Evolutionary conservation across 2,113 vertebrate species (phyloP), one percentile per base, ranked within the genome.

Genomic region (Notothenia rossii): DNA sequence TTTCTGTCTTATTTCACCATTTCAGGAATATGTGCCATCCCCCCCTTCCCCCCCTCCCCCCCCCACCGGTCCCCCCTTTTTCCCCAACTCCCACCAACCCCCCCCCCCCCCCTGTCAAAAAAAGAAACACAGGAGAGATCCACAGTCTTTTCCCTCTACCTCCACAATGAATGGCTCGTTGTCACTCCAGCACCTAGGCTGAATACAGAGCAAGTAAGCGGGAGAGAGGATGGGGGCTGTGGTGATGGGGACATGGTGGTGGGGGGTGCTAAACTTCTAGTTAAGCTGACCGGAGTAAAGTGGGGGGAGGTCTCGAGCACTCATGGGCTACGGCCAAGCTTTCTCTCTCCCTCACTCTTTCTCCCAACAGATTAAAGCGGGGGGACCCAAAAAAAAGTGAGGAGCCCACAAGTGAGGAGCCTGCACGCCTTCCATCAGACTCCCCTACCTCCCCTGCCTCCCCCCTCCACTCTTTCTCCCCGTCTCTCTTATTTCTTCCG

Each of bases 81-180:
- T 66, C 69, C 79, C 80, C 65, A 72, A 69, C 80, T 60, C 78
- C 76, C 85, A 66, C 79, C 78, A 67, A 36, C 5, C 36, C 25
- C 25, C 25, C 25, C 25, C 0, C 43, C 75, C 11, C 36, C 43
- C 75, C 10, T 69, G 65, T 50, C 46, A 10, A 11, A 11, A 63
- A 84, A 88, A 91, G 69, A 84, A 78, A 91, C 91, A 89, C 87
- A 92, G 92, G 90, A 93, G 91, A 94, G 91, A 94, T 95, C 94
- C 95, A 91, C 90, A 94, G 92, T 93, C 88, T 89, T 89, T 91
- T 87, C 67, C 81, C 89, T 93, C 92, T 87, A 94, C 93, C 91
- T 93, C 94, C 88, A 88, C 90, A 89, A 94, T 96, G 94, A 95
- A 95, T 95, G 90, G 94, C 88, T 89, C 87, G 88, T 95, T 95